These are phyloP conservation scores for Colius striatus DNA, from an alignment of 2,113 vertebrate species.

Conservation along the genomic window DNA sequence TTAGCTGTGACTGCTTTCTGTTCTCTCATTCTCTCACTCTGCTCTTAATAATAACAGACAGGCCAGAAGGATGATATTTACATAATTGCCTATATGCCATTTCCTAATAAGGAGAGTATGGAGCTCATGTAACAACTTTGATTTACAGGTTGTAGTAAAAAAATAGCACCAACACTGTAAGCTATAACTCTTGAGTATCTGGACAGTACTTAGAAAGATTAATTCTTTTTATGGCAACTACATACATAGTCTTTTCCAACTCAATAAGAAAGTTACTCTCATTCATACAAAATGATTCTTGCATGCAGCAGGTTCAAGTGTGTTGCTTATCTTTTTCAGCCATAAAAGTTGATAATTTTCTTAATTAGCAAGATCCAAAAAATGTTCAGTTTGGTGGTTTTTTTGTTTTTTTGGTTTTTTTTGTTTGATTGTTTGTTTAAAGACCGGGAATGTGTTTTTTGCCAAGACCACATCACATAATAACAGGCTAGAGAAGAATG, in stretches of 20 bases:
- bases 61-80: slow-evolving; percentile 15
- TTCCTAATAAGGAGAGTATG: slow-evolving; percentile 28
- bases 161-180: not conserved
- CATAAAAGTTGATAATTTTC: slow-evolving; percentile 16
- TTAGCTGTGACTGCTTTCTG: not conserved
- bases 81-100: not conserved
- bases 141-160: slow-evolving; percentile 43
- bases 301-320: not conserved
- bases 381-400: not conserved
- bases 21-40: not conserved
- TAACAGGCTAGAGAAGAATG: slow-evolving; percentile 14
- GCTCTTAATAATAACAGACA: not conserved
- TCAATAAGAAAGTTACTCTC: not conserved
- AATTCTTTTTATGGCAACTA: slow-evolving; percentile 49
- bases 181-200: not conserved
- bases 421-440: not conserved
- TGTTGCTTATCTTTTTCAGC: slow-evolving; percentile 44
- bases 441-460: slow-evolving; percentile 31
- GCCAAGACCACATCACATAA: slow-evolving; percentile 23
- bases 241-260: slow-evolving; percentile 4
- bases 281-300: not conserved
- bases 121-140: slow-evolving; percentile 23
- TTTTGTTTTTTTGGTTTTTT: not conserved
- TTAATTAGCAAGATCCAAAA: slow-evolving; percentile 60
- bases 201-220: not conserved